Percentiles rank a stretch among this genome's conserved stretches.
Conservation (phyloP, 2,797 vertebrate species). For the Parambassis ranga region DNA sequence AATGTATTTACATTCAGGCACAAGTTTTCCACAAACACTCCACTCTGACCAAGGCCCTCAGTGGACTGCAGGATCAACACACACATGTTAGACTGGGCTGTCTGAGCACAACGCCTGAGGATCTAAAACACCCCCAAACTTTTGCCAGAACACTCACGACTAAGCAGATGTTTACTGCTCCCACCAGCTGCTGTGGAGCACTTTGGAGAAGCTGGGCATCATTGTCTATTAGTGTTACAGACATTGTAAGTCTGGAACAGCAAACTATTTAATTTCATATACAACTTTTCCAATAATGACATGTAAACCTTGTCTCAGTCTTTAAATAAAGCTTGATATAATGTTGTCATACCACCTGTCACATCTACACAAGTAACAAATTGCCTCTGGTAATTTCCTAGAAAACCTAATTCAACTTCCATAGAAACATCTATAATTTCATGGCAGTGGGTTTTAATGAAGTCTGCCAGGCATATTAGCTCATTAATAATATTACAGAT, state of each 20-base stretch:
- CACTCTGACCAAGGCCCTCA: not conserved
- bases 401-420: constrained; percentile 45
- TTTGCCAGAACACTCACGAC: constrained; percentile 39
- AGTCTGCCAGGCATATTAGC: constrained; percentile 60
- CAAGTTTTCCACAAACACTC: constrained; percentile 15
- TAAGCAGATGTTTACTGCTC: constrained; percentile 63
- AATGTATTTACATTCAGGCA: not conserved
- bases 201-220: constrained; percentile 51
- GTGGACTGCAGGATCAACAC: constrained; percentile 16
- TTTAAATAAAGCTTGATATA: not conserved
- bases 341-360: constrained; percentile 8
- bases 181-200: constrained; percentile 59
- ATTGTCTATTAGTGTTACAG: constrained; percentile 43
- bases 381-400: constrained; percentile 31
- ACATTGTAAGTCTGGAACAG: constrained; percentile 1
- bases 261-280: not conserved
- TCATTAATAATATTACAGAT: constrained; percentile 70
- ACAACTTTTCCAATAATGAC: not conserved
- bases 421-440: constrained; percentile 51
- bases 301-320: not conserved
- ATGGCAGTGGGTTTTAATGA: constrained; percentile 60
- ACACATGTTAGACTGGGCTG: constrained; percentile 26
- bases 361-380: constrained; percentile 34
- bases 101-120: constrained; percentile 23
- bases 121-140: constrained; percentile 36